phyloP scores from a whole-genome alignment of 2,888 invertebrate species.

The Melieria omissa region DNA sequence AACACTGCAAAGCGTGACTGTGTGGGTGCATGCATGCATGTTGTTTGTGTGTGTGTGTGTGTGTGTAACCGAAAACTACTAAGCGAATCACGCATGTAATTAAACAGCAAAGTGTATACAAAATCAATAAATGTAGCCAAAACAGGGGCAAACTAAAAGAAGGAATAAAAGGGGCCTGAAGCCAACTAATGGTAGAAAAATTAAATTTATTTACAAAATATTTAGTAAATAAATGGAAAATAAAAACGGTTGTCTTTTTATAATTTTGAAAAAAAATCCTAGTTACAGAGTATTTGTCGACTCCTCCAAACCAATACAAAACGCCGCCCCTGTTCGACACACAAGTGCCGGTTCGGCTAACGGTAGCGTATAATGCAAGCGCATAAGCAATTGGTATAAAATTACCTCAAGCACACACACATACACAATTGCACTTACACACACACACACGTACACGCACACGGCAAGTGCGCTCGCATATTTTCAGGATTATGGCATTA shows the following conservation, averaged over 20 bases:
- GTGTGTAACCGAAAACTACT: neutral
- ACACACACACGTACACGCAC: slow-evolving; percentile 37
- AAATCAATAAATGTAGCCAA: slow-evolving; percentile 28
- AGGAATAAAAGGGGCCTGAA: too few relatives aligned
- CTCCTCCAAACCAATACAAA: too few relatives aligned
- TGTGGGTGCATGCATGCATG: neutral
- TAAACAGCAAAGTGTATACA: neutral
- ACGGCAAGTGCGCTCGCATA: neutral
- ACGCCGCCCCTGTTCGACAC: slow-evolving; percentile 19
- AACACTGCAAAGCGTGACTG: neutral
- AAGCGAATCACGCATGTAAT: slow-evolving; percentile 12
- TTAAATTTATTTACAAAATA: too few relatives aligned
- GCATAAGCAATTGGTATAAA: neutral
- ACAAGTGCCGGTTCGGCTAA: slow-evolving; percentile 43
- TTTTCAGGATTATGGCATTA: neutral
- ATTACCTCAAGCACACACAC: slow-evolving; percentile 41
- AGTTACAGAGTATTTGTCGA: too few relatives aligned
- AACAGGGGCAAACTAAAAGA: neutral
- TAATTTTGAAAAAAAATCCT: too few relatives aligned
- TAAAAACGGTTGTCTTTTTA: too few relatives aligned
- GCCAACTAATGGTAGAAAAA: too few relatives aligned
- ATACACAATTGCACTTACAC: slow-evolving; percentile 22
- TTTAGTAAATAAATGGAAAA: too few relatives aligned
- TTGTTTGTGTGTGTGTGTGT: neutral
- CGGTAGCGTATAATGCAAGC: neutral